phyloP scores from a whole-genome alignment of 64 coral and sea anemone genomes.

The Exaiptasia diaphana region DNA sequence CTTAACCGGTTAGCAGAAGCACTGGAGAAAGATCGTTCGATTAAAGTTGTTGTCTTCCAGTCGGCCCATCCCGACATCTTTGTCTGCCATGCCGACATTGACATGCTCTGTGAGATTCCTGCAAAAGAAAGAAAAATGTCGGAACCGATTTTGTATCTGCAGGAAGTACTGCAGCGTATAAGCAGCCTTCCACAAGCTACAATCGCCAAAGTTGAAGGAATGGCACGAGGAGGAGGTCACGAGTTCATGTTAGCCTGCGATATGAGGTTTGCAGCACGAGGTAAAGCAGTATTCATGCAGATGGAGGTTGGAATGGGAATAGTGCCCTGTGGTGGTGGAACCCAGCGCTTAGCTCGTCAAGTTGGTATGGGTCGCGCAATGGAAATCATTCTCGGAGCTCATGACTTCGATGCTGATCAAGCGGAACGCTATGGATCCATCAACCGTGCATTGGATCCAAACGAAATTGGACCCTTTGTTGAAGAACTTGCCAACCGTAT shows the following conservation, averaged over 20 bases:
- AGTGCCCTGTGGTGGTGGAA: slow-evolving; percentile 87
- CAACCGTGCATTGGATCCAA: slow-evolving; percentile 67
- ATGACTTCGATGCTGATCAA: slow-evolving; percentile 78
- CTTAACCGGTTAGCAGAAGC: slow-evolving; percentile 53
- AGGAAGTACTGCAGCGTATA: slow-evolving; percentile 69
- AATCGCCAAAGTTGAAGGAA: slow-evolving; percentile 87
- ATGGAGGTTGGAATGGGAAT: slow-evolving; percentile 94
- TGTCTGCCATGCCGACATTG: slow-evolving; percentile 85
- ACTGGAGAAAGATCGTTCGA: slow-evolving; percentile 64
- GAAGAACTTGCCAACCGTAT: slow-evolving; percentile 90
- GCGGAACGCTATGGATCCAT: slow-evolving; percentile 75
- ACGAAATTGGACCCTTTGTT: slow-evolving; percentile 82
- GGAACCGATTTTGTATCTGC: slow-evolving; percentile 72
- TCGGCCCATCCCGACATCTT: slow-evolving; percentile 79
- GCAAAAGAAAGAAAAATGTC: slow-evolving; percentile 32
- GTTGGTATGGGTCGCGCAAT: slow-evolving; percentile 81
- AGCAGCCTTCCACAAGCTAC: slow-evolving; percentile 78
- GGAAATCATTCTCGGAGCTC: slow-evolving; percentile 78
- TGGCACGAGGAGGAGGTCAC: slow-evolving; percentile 78
- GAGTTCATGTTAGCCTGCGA: slow-evolving; percentile 92
- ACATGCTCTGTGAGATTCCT: slow-evolving; percentile 83
- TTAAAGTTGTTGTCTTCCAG: slow-evolving; percentile 87
- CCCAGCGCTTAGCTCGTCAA: slow-evolving; percentile 74
- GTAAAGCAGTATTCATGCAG: slow-evolving; percentile 87
- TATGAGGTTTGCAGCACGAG: slow-evolving; percentile 86